Percentiles rank a stretch among this genome's conserved stretches.
These are phyloP conservation scores for Phrynocephalus forsythii DNA, from an alignment of 2,797 vertebrate species.

Conservation along the genomic window DNA sequence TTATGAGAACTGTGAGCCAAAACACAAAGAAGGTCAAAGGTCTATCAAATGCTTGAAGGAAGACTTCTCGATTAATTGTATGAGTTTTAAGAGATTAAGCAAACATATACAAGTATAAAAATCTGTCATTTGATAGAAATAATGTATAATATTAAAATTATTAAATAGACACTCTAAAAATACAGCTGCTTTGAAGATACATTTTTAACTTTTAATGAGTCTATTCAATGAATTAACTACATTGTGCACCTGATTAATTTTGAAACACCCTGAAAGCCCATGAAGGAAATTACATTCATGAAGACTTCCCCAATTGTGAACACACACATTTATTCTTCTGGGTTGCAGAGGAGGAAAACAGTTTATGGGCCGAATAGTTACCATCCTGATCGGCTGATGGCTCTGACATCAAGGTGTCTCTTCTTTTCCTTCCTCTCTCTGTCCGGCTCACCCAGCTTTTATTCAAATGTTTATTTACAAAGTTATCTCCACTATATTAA, in stretches of 20 bases:
- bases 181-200: neutral
- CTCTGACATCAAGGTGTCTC: neutral
- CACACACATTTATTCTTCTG: neutral
- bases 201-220: neutral
- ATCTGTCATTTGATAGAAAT: neutral
- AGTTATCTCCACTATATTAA: neutral
- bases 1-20: neutral
- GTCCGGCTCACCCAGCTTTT: neutral
- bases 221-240: neutral
- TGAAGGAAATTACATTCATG: neutral
- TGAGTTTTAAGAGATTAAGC: slow-evolving; percentile 4
- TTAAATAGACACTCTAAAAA: neutral
- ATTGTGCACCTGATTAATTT: neutral
- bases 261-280: neutral
- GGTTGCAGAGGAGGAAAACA: too few relatives aligned
- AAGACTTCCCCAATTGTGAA: neutral
- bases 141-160: neutral
- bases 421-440: neutral
- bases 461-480: neutral
- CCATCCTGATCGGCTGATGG: neutral
- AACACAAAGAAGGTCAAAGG: neutral
- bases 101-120: neutral
- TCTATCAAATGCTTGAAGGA: neutral
- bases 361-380: neutral
- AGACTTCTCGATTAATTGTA: neutral